These are phyloP conservation scores for Tolmerus cingulatus DNA, from an alignment of 2,888 invertebrate genomes.

Conservation along the genomic window DNA sequence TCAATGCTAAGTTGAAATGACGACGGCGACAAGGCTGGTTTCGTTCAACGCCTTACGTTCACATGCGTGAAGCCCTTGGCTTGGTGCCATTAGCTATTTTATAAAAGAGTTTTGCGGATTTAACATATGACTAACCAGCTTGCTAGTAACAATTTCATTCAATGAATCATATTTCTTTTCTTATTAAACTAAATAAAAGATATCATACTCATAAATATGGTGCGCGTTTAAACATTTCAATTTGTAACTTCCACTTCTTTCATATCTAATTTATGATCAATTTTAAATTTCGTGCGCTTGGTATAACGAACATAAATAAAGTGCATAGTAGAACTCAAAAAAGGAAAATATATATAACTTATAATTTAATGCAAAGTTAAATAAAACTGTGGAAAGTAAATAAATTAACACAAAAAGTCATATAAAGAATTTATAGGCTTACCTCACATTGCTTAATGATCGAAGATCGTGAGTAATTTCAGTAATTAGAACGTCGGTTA, in stretches of 20 bases:
- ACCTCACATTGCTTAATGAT: neutral
- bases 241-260: no score
- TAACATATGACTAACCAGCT: neutral
- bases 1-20: neutral
- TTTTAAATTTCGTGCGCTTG: no score
- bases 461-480: conserved; percentile 1
- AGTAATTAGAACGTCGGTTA: neutral
- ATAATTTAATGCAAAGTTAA: neutral
- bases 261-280: no score
- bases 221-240: no score
- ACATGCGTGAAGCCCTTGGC: conserved; percentile 4
- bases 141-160: neutral
- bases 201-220: no score
- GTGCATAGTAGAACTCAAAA: neutral
- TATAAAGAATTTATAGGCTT: neutral
- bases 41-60: neutral
- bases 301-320: no score
- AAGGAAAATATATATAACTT: neutral
- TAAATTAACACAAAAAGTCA: neutral
- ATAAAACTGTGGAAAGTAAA: neutral
- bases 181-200: no score
- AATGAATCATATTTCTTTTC: neutral
- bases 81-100: neutral
- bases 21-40: neutral
- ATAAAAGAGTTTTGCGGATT: neutral